Evolutionary conservation across 2,113 vertebrate genomes (phyloP).

Genomic region (Balaeniceps rex): DNA sequence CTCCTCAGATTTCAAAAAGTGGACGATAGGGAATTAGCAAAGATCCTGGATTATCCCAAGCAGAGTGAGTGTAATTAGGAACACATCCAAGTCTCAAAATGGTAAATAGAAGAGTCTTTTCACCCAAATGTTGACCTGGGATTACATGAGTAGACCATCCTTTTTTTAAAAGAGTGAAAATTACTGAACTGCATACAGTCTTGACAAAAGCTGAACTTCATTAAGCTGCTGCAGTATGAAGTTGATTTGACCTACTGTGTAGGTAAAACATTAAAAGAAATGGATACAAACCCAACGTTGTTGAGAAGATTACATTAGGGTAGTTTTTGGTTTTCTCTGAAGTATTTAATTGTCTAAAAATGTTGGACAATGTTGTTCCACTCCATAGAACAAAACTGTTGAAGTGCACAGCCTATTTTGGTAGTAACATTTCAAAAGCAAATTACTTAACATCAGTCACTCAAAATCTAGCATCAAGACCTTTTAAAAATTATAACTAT

Average conservation of each 20-base stretch:
- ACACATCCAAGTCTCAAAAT: neutral
- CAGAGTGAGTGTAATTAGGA: neutral
- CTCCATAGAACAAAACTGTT: neutral
- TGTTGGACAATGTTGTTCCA: neutral
- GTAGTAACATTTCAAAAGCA: neutral
- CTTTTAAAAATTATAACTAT: neutral
- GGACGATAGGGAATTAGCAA: neutral
- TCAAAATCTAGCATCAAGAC: neutral
- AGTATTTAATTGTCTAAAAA: neutral
- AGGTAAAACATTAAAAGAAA: neutral
- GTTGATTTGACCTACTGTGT: neutral
- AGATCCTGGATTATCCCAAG: neutral
- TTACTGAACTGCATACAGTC: neutral
- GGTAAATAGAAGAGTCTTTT: neutral
- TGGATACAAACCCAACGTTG: accelerated
- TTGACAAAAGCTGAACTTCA: neutral
- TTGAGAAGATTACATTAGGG: neutral
- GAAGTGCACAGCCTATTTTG: neutral
- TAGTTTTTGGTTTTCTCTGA: neutral
- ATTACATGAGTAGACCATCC: neutral
- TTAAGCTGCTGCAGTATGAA: neutral
- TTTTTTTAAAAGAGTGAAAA: neutral
- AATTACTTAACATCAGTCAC: neutral
- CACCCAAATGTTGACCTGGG: neutral
- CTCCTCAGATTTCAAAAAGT: neutral